These are phyloP conservation scores for Tapirus terrestris DNA, from an alignment of 2,113 vertebrate species.

Conservation along the genomic window DNA sequence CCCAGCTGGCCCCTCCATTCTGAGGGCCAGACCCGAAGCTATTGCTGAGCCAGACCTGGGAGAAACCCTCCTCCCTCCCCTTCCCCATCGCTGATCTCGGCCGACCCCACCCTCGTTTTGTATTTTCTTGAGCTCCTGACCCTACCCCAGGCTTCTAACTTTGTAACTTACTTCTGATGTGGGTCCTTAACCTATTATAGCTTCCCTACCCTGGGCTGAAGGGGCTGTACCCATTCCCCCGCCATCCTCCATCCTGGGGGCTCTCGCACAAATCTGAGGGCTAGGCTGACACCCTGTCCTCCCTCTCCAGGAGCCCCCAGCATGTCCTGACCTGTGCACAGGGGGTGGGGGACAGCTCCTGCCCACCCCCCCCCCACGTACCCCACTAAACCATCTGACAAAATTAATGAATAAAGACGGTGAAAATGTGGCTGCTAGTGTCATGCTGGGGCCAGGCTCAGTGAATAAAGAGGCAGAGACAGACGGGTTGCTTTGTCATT, in stretches of 20 bases:
- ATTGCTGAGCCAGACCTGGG: conserved; percentile 84
- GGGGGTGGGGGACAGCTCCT: neutral
- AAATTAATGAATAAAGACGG: conserved; percentile 75
- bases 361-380: neutral
- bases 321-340: conserved; percentile 53
- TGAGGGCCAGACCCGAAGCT: conserved; percentile 89
- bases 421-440: conserved; percentile 26
- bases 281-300: neutral
- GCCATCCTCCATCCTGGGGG: conserved; percentile 8
- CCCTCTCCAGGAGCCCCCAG: conserved; percentile 55
- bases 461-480: conserved; percentile 16
- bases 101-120: conserved; percentile 61
- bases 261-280: conserved; percentile 58
- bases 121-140: conserved; percentile 66
- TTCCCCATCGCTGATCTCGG: neutral
- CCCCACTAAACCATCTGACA: conserved; percentile 61
- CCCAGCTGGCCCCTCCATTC: conserved; percentile 88
- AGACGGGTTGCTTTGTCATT: neutral
- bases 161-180: conserved; percentile 75
- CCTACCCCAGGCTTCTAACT: conserved; percentile 75
- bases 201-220: neutral
- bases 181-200: conserved; percentile 44
- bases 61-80: neutral
- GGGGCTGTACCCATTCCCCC: neutral
- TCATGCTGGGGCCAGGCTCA: neutral